A percentile compares a stretch with the other conserved stretches of the same genome.
These are phyloP conservation scores for Montifringilla adamsi DNA, from an alignment of 2,113 vertebrate genomes.

Conservation along the genomic window DNA sequence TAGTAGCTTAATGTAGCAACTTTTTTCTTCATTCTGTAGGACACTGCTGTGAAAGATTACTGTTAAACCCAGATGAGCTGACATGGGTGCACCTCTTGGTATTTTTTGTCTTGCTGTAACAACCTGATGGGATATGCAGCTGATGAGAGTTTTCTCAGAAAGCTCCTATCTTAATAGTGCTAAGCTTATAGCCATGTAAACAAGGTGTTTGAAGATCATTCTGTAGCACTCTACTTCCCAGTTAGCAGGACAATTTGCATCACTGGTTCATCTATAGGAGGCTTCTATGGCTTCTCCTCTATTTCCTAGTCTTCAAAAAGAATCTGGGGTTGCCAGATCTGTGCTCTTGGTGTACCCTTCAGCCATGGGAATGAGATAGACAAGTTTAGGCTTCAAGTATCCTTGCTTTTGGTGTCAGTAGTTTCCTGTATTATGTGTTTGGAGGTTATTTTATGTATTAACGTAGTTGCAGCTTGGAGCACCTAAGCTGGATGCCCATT, in stretches of 20 bases:
- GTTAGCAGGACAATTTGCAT: background rate
- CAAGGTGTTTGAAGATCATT: background rate
- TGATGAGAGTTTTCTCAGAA: background rate
- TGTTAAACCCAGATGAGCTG: background rate
- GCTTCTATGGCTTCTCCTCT: background rate
- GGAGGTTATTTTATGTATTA: background rate
- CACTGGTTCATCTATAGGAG: background rate
- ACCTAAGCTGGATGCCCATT: background rate
- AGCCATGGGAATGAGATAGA: background rate
- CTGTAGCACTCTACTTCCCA: background rate
- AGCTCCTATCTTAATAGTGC: background rate
- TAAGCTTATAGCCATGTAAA: background rate
- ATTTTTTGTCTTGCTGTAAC: background rate
- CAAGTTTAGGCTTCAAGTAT: background rate
- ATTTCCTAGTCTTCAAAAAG: background rate
- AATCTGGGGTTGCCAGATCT: background rate
- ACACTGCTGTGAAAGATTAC: background rate
- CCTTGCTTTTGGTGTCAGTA: background rate
- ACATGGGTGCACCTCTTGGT: background rate
- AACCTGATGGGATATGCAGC: background rate
- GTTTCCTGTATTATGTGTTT: background rate
- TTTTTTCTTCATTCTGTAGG: background rate
- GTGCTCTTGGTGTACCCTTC: background rate
- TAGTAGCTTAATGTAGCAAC: background rate
- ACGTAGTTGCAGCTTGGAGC: background rate